Evolutionary conservation across 2,888 invertebrate genomes (phyloP).

Genomic region (Choristoneura rosaceana): DNA sequence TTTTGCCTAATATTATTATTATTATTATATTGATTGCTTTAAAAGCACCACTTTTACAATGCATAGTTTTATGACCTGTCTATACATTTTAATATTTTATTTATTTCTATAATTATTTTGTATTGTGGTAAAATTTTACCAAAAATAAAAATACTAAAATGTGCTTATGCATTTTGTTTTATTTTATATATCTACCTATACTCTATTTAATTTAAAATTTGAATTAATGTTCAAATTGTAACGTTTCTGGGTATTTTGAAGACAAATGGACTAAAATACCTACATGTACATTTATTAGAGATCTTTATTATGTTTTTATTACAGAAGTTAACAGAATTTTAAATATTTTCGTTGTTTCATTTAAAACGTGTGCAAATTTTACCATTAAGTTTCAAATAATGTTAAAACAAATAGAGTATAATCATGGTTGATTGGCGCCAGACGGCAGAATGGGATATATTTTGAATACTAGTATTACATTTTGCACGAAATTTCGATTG

Average conservation of each 20-base stretch:
- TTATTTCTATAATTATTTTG: constrained; percentile 85
- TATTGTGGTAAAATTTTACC: constrained; percentile 85
- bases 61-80: constrained; percentile 85
- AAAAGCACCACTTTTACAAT: constrained; percentile 86
- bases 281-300: no score
- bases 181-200: constrained; percentile 48
- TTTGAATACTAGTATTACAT: background rate
- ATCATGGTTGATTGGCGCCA: constrained; percentile 1
- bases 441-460: background rate
- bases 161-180: constrained; percentile 79
- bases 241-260: no score
- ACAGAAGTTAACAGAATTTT: no score
- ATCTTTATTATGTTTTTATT: no score
- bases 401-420: no score
- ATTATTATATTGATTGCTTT: constrained; percentile 84
- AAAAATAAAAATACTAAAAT: constrained; percentile 86
- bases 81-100: constrained; percentile 85
- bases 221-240: no score
- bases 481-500: background rate
- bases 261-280: no score
- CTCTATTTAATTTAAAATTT: no score
- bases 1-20: constrained; percentile 86
- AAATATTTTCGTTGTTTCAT: no score
- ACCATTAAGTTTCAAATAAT: no score
- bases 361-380: no score